Conservation (phyloP, 2,797 vertebrate genomes). For the Meda fulgida region DNA sequence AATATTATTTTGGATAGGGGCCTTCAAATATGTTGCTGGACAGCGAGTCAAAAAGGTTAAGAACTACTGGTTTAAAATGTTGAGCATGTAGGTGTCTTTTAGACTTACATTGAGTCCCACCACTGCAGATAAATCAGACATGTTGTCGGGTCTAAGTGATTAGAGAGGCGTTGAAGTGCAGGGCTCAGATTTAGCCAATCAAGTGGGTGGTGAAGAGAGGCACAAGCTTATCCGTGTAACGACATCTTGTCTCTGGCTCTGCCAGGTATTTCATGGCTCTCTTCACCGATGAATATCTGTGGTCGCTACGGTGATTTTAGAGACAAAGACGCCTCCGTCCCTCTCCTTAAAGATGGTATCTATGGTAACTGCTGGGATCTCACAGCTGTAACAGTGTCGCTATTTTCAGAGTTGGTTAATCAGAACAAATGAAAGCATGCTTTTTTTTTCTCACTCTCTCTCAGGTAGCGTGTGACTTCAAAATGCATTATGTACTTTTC, state of each 20-base stretch:
- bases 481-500: conserved; percentile 9
- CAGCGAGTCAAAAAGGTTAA: neutral
- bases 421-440: conserved; percentile 44
- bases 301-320: conserved; percentile 42
- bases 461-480: conserved; percentile 12
- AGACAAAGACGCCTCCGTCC: conserved; percentile 36
- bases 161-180: conserved; percentile 34
- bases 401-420: conserved; percentile 54
- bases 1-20: neutral
- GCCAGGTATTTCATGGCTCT: conserved; percentile 44
- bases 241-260: conserved; percentile 40
- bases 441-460: conserved; percentile 19
- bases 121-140: conserved; percentile 26
- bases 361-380: conserved; percentile 56
- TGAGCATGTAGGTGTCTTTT: conserved; percentile 6
- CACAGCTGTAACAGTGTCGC: conserved; percentile 28
- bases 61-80: neutral
- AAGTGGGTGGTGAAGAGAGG: conserved; percentile 37
- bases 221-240: conserved; percentile 21
- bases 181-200: conserved; percentile 26
- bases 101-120: neutral
- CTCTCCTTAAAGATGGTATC: conserved; percentile 50
- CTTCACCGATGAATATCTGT: conserved; percentile 32
- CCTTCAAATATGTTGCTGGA: neutral
- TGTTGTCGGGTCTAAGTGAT: conserved; percentile 37